A percentile compares a stretch with the other conserved stretches of the same genome.
Evolutionary conservation across 2,113 vertebrate genomes (phyloP).

Genomic region (Lamprotornis superbus): DNA sequence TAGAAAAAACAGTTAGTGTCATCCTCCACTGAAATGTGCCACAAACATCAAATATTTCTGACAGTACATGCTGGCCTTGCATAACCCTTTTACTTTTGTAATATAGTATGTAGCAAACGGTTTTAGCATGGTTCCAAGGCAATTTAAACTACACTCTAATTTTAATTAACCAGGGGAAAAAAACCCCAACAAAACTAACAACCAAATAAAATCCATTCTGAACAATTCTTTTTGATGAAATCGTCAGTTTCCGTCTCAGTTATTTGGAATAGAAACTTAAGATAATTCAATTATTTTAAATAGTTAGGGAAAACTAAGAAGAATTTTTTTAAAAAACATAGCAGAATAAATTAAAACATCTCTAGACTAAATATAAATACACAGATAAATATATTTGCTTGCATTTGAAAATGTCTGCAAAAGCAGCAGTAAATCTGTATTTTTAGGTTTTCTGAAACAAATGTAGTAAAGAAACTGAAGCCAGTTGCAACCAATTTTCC

Average conservation of each 20-base stretch:
- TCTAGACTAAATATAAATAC: neutral
- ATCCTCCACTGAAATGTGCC: neutral
- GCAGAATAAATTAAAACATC: neutral
- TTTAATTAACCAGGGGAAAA: neutral
- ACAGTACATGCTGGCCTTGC: neutral
- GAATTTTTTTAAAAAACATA: neutral
- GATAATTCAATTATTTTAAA: neutral
- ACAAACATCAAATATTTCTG: neutral
- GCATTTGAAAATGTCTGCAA: neutral
- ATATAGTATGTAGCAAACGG: neutral
- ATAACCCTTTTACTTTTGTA: neutral
- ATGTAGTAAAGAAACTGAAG: neutral
- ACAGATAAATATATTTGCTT: neutral
- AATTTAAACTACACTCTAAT: neutral
- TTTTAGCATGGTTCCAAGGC: neutral
- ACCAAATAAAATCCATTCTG: neutral
- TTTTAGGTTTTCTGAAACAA: neutral
- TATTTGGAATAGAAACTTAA: neutral
- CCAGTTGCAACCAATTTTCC: neutral
- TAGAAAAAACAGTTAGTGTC: neutral
- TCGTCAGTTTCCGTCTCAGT: neutral
- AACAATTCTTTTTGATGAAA: neutral
- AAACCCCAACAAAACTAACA: accelerated
- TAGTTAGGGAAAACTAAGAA: neutral
- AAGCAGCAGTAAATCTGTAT: neutral